Percentiles rank a stretch among this genome's conserved stretches.
Evolutionary conservation across 2,113 vertebrate species (phyloP).

Genomic region (Felis catus): DNA sequence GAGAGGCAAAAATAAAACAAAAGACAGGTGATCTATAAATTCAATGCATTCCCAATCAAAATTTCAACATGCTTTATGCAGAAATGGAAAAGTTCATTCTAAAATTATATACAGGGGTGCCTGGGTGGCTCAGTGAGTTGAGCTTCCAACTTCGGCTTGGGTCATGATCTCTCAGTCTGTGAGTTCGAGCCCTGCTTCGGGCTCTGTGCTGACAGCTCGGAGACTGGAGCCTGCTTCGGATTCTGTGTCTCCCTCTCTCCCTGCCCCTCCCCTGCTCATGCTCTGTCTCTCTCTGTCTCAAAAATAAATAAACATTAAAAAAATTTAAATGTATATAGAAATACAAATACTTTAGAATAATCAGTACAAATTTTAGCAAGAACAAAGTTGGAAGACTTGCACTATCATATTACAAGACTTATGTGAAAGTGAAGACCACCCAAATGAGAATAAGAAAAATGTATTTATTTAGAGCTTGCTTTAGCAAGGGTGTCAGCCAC

Average conservation of each 20-base stretch:
- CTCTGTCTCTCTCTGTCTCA: no score
- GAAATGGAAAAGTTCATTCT: constrained; percentile 11
- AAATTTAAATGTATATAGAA: background rate
- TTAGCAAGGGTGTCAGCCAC: background rate
- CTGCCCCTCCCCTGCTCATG: no score
- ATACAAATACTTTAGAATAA: constrained; percentile 17
- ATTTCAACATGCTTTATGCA: background rate
- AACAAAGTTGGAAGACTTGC: background rate
- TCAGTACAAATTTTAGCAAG: background rate
- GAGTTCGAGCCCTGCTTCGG: no score
- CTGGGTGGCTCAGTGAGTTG: no score
- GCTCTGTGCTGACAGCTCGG: no score
- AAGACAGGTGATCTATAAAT: background rate
- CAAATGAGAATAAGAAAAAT: background rate
- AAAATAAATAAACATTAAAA: no score
- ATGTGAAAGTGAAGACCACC: background rate
- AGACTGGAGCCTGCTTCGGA: no score
- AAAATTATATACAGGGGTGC: background rate
- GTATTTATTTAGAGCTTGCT: background rate
- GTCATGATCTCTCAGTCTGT: no score
- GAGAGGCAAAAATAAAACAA: background rate
- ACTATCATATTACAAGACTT: background rate
- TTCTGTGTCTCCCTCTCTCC: no score
- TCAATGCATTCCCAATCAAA: background rate
- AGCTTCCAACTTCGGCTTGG: no score